A percentile compares a stretch with the other conserved stretches of the same genome.
These are phyloP conservation scores for Gibbula magus DNA, from an alignment of 2,888 invertebrate genomes.

Conservation along the genomic window DNA sequence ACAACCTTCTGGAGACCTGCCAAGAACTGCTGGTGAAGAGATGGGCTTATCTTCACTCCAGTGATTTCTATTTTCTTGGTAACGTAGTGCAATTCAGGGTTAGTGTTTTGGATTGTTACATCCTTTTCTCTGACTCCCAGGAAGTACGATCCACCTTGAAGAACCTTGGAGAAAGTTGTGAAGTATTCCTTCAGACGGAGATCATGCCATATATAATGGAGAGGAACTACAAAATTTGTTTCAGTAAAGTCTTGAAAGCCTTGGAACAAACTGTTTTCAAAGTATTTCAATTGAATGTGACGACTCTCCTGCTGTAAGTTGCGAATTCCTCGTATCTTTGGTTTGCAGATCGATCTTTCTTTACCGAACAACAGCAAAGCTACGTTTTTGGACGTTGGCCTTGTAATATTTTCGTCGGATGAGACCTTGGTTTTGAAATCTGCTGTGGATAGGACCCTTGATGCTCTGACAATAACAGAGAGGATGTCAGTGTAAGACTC, in stretches of 20 bases:
- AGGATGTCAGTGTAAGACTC: background rate
- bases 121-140: background rate
- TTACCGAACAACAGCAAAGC: background rate
- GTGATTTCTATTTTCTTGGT: background rate
- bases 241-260: background rate
- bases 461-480: background rate
- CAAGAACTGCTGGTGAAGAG: background rate
- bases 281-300: background rate
- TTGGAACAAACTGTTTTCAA: background rate
- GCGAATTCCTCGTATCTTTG: background rate
- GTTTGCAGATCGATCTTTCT: background rate
- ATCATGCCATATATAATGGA: background rate
- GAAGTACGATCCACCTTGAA: background rate
- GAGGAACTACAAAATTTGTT: background rate
- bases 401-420: background rate
- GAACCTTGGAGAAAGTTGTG: background rate
- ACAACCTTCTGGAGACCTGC: background rate
- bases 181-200: background rate
- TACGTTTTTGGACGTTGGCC: background rate
- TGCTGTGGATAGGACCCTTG: background rate
- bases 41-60: background rate
- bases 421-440: slow-evolving; percentile 4
- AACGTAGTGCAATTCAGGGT: background rate
- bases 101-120: background rate
- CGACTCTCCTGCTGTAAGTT: background rate